These are phyloP conservation scores for Papilio protenor DNA, from an alignment of 2,888 invertebrate species.

Conservation along the genomic window DNA sequence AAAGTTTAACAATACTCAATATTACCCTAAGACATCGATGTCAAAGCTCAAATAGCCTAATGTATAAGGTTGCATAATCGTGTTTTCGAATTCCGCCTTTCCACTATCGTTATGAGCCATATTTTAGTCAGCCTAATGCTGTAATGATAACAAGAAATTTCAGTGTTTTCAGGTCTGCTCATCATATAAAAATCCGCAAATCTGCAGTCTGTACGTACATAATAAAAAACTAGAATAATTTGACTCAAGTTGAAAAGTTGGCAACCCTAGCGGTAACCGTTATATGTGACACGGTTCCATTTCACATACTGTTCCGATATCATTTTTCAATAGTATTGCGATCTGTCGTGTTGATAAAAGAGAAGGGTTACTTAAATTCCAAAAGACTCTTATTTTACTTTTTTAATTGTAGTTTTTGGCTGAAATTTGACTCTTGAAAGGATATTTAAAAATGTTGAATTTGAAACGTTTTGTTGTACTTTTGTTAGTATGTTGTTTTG, in stretches of 20 bases:
- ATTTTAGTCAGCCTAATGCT: too few species aligned
- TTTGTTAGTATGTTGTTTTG: conserved; percentile 48
- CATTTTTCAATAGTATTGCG: conserved; percentile 26
- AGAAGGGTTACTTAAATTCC: background rate
- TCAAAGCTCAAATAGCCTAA: background rate
- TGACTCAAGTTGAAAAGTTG: background rate
- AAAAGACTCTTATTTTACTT: background rate
- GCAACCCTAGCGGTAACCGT: conserved; percentile 34
- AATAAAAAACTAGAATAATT: background rate
- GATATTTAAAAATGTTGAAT: conserved; percentile 3
- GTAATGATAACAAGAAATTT: too few species aligned
- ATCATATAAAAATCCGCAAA: too few species aligned
- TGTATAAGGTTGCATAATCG: too few species aligned
- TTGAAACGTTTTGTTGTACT: conserved; percentile 19
- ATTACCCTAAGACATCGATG: background rate
- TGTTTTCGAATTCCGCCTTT: too few species aligned
- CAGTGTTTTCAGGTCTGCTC: too few species aligned
- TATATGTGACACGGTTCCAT: conserved; percentile 45
- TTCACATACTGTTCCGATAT: conserved; percentile 3
- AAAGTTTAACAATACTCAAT: background rate
- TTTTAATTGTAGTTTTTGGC: background rate
- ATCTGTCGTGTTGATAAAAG: conserved; percentile 7
- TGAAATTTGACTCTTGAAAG: background rate
- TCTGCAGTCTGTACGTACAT: background rate
- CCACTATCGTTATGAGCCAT: too few species aligned